These are phyloP conservation scores for Megaleporinus macrocephalus DNA, from an alignment of 2,113 vertebrate species.

Conservation along the genomic window DNA sequence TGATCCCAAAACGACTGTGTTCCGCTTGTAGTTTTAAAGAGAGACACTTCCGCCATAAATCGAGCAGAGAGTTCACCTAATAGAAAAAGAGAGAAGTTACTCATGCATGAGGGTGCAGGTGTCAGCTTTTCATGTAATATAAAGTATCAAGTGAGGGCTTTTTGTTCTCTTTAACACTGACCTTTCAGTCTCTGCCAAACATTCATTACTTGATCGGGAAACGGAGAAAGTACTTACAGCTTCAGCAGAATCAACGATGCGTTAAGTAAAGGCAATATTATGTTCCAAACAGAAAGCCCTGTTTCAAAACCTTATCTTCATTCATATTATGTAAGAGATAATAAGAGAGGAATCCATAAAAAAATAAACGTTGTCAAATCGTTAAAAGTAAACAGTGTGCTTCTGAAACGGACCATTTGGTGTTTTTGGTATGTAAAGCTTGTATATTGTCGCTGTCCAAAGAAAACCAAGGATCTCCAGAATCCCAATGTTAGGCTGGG, in stretches of 20 bases:
- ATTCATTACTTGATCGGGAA: neutral
- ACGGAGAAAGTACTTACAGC: neutral
- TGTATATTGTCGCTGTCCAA: too few species aligned
- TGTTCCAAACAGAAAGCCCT: neutral
- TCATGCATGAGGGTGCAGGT: neutral
- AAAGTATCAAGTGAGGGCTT: neutral
- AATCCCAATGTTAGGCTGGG: too few species aligned
- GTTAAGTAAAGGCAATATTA: neutral
- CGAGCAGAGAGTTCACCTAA: neutral
- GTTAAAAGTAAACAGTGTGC: too few species aligned
- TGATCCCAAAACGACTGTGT: too few species aligned
- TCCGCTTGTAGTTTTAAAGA: neutral
- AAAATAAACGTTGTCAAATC: too few species aligned
- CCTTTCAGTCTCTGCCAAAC: neutral
- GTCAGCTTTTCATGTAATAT: neutral
- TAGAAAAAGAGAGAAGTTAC: neutral
- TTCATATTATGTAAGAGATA: too few species aligned
- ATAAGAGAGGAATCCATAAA: too few species aligned
- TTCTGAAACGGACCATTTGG: too few species aligned
- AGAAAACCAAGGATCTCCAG: too few species aligned
- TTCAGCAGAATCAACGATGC: neutral
- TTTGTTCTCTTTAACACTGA: neutral
- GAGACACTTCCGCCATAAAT: neutral
- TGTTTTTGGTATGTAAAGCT: too few species aligned
- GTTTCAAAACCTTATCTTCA: neutral